Conservation (phyloP, 2,113 vertebrate species). For the Galbula dea region DNA sequence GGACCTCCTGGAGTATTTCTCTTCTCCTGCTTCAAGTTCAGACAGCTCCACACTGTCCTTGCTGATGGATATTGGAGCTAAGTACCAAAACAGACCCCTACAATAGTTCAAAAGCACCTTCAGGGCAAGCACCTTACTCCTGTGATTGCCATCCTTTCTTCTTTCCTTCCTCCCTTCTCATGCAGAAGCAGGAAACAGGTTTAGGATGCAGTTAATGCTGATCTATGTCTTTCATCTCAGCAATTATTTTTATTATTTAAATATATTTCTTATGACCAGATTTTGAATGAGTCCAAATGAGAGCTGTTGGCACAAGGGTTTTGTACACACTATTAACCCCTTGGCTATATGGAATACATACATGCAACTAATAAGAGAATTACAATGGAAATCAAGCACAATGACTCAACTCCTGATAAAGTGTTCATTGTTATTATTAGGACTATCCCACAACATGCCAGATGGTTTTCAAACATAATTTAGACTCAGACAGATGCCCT, state of each 20-base stretch:
- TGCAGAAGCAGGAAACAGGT: not conserved
- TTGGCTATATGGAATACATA: not conserved
- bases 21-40: not conserved
- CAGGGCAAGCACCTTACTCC: not conserved
- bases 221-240: not conserved
- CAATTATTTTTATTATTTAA: constrained; percentile 28
- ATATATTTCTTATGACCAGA: not conserved
- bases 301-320: not conserved
- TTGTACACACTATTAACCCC: not conserved
- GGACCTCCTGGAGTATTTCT: not conserved
- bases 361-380: not conserved
- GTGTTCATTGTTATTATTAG: constrained; percentile 16
- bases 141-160: not conserved
- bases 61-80: not conserved
- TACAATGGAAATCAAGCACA: not conserved
- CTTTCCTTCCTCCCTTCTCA: not conserved
- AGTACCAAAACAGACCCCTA: not conserved
- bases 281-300: not conserved
- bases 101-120: not conserved
- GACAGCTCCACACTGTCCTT: not conserved
- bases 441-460: constrained; percentile 18
- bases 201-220: not conserved
- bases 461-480: constrained; percentile 32
- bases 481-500: constrained; percentile 44
- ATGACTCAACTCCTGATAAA: constrained; percentile 19